Base-by-base conservation (phyloP, 2,888 invertebrate genomes). In the Rhogogaster chlorosoma region DNA sequence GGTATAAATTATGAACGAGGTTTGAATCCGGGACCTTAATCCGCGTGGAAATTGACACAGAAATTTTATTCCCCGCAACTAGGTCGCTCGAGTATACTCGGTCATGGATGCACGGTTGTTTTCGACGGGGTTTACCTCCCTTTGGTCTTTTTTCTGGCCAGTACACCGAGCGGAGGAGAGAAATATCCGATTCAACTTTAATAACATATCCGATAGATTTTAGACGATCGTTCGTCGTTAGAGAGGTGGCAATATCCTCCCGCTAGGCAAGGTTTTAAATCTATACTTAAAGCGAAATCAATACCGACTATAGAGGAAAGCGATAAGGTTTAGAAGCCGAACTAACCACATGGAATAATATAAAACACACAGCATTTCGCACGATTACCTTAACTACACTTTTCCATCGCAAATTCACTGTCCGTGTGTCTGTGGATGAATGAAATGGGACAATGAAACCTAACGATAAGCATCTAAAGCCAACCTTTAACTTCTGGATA, bases 401-500 rank as follows among this genome's bases (percentile, higher is more conserved):
- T 67, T 67, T 32, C 32, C 18, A 64, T 10, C 64, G 26, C 29
- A 64, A 26, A 64, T 26, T n/a, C 70, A 26, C 45, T 12, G 45
- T 73, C 22, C 5, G 15, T 38, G 12, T 32, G 22, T 12, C 45
- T 7, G 18, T 38, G 18, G 6, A 18, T 29, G 29, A 15, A 42
- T 73, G 12, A 73, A 22, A 38, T 15, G 70, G 12, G 42, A 78
- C 22, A 18, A n/a, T 32, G 64, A 84, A 57, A 22, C 2, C 15
- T 53, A 71, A 32, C 57, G 82, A 36, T 29, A 82, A 64, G 29
- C 29, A 9, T 77, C 42, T n/a, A 77, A 42, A 49, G 45, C 45
- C 7, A 78, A 88, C 87, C 86, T 86, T 87, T 87, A 36, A 91
- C 86, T 87, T 93, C 92, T 0, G 93, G 92, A 87, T 92, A 90